Conservation (phyloP, 2,113 vertebrate species). For the Melanostigma gelatinosum region DNA sequence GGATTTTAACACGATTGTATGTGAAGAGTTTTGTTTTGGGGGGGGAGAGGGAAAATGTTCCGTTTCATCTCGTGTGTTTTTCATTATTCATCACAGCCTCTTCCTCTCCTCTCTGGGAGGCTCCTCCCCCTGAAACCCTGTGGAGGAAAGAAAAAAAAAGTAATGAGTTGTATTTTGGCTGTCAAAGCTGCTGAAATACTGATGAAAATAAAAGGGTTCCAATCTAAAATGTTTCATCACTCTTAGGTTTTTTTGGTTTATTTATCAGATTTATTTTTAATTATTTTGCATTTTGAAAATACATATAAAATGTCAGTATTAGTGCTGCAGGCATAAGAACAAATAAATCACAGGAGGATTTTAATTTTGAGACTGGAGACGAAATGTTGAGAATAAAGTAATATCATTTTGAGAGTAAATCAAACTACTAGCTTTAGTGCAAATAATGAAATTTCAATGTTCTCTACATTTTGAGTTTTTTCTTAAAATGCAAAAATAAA, state of each 20-base stretch:
- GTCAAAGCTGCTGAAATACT: constrained; percentile 79
- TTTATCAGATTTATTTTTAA: not conserved
- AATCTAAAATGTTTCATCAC: constrained; percentile 30
- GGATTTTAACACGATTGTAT: constrained; percentile 48
- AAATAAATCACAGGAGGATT: not conserved
- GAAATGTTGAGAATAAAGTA: no score
- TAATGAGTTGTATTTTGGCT: constrained; percentile 73
- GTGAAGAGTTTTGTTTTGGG: constrained; percentile 21
- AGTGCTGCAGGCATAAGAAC: not conserved
- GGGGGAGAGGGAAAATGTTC: not conserved
- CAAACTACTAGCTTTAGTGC: no score
- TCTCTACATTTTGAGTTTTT: no score
- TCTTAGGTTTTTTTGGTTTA: not conserved
- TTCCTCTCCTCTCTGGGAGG: constrained; percentile 10
- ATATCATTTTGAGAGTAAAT: no score
- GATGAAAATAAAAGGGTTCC: constrained; percentile 65
- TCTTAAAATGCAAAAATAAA: no score
- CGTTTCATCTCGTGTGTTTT: not conserved
- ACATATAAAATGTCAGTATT: not conserved
- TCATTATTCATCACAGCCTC: constrained; percentile 5
- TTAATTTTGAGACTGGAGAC: no score
- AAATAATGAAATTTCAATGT: no score
- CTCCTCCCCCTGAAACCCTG: constrained; percentile 25
- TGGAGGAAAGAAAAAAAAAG: constrained; percentile 25
- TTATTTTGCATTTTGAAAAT: no score